Evolutionary conservation across 2,113 vertebrate species (phyloP), one percentile per base, ranked within the genome.

Genomic region (Bujurquina vittata): DNA sequence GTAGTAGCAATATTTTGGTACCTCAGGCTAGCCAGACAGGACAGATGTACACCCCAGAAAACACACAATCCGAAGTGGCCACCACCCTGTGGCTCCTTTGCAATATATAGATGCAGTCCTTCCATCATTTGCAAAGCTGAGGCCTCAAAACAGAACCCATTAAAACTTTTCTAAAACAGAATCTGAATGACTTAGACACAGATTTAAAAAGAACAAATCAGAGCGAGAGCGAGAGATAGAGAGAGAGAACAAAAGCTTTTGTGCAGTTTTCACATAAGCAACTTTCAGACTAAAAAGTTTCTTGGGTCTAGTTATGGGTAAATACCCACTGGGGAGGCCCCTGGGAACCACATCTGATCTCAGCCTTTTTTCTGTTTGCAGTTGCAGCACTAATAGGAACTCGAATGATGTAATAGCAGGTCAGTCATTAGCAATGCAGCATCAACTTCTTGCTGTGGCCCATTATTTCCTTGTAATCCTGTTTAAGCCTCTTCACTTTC

Each of bases 131-230:
- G 6, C 49, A 52, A 18, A 52, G 17, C 6, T 52, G 49, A 7
- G 17, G 49, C 49, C 49, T 18, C 46, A 18, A 33, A 72, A n/a
- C 26, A 54, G n/a, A 54, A 72, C 20, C 11, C 29, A 54, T n/a
- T 72, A 33, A 72, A 23, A 54, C 33, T 54, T 46, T 33, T 31
- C 14, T 12, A 29, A 72, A 72, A 54, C 18, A 72, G 65, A 72
- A 72, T 72, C 17, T 72, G 26, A 72, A 72, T 46, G 54, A 72
- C 67, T 72, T 72, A 72, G 67, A 72, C 26, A 72, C 46, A 72
- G 67, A 72, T 54, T 52, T 33, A 72, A 72, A 72, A 72, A 54
- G 18, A 72, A 72, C 33, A 54, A 54, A 54, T 54, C 46, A 52
- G 6, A 52, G 46, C 6, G 46, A 5, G 46, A 49, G 46, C 17